phyloP scores from a whole-genome alignment of 2,113 vertebrate genomes.

The Brachypodius melanocephalos region DNA sequence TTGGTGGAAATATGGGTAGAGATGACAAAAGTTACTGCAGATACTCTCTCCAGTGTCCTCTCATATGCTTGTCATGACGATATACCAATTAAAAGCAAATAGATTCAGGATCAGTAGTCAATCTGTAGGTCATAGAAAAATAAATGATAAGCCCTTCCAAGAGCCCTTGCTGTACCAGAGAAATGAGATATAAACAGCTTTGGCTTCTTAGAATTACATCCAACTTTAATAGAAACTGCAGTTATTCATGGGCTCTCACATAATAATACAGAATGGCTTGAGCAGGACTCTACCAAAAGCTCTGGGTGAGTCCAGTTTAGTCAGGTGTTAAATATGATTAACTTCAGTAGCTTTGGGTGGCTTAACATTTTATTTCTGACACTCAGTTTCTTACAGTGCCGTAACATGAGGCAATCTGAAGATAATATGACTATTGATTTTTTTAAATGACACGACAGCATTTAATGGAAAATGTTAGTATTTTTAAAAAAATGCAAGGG shows the following conservation, averaged over 20 bases:
- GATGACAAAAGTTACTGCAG: background rate
- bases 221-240: background rate
- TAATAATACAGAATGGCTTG: background rate
- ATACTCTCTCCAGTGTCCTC: background rate
- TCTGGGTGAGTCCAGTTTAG: background rate
- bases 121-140: background rate
- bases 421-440: background rate
- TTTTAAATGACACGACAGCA: background rate
- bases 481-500: background rate
- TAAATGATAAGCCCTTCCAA: background rate
- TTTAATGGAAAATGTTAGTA: background rate
- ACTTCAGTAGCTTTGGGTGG: background rate
- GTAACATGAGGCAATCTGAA: background rate
- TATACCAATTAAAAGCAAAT: background rate
- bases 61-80: background rate
- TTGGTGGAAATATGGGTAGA: background rate
- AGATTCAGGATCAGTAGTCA: background rate
- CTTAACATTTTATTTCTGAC: slow-evolving; percentile 39
- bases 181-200: background rate
- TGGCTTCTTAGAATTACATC: background rate
- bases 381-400: background rate
- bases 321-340: slow-evolving; percentile 28
- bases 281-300: background rate
- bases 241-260: background rate
- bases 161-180: background rate